phyloP scores from a whole-genome alignment of 2,797 vertebrate species.

The Macrochelys suwanniensis region DNA sequence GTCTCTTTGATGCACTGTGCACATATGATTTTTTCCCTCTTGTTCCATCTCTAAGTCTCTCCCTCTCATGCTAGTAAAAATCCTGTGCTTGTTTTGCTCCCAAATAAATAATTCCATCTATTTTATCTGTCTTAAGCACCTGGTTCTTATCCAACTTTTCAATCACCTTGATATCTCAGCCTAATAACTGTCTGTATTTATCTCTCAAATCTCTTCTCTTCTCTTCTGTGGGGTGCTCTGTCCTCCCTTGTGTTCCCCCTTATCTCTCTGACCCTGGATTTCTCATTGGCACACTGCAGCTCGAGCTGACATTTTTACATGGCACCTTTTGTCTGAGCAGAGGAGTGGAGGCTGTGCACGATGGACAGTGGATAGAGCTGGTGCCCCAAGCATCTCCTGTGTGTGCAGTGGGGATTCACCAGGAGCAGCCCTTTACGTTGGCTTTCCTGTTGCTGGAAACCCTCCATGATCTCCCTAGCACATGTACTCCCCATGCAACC shows the following conservation, averaged over 20 bases:
- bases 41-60: neutral
- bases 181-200: constrained; percentile 56
- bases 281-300: neutral
- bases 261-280: neutral
- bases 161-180: constrained; percentile 58
- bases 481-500: fast-evolving
- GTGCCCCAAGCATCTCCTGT: neutral
- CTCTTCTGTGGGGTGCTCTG: constrained; percentile 32
- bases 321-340: neutral
- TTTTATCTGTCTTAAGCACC: constrained; percentile 48
- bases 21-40: neutral
- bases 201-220: constrained; percentile 38
- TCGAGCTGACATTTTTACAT: neutral
- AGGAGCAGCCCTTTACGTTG: neutral
- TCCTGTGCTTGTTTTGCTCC: neutral
- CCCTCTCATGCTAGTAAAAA: neutral
- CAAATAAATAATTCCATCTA: constrained; percentile 1
- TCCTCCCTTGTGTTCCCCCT: constrained; percentile 16
- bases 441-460: neutral
- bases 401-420: neutral
- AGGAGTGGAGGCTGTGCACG: neutral
- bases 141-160: constrained; percentile 55
- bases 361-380: fast-evolving
- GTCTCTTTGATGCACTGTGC: neutral
- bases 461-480: neutral